Conservation (phyloP, 1,140 invertebrate species). For the Drosophila quadrilineata region DNA sequence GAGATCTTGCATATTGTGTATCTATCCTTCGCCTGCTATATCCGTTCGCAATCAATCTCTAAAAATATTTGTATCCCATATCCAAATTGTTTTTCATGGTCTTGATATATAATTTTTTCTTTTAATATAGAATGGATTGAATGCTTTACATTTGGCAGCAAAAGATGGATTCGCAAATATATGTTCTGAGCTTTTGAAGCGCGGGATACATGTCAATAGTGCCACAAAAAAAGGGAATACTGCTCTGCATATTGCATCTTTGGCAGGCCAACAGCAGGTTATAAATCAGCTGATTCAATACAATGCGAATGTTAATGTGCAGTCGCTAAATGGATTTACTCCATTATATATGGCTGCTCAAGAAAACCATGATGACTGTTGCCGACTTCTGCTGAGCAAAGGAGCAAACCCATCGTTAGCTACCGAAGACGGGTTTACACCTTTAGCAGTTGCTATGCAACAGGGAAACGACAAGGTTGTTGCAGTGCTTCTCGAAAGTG, state of each 20-base stretch:
- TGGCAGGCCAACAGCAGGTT: conserved; percentile 97
- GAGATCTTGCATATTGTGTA: too few species aligned
- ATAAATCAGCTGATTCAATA: conserved; percentile 94
- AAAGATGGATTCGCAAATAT: conserved; percentile 99
- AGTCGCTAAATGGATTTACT: conserved; percentile 98
- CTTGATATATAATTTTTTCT: background rate
- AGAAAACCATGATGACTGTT: conserved; percentile 97
- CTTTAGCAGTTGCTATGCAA: conserved; percentile 98
- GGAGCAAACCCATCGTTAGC: conserved; percentile 98
- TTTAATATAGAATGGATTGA: conserved; percentile 94
- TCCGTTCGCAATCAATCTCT: too few species aligned
- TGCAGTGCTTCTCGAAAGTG: conserved; percentile 96
- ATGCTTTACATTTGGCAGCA: conserved; percentile 97
- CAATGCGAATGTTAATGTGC: conserved; percentile 97
- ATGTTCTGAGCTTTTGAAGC: conserved; percentile 93
- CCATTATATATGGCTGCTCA: conserved; percentile 99
- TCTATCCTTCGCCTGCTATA: too few species aligned
- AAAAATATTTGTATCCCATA: too few species aligned
- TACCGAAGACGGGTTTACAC: conserved; percentile 99
- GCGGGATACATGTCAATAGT: conserved; percentile 96
- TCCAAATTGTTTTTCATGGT: background rate
- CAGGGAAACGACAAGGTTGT: conserved; percentile 99
- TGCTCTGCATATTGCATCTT: conserved; percentile 98
- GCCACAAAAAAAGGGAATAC: conserved; percentile 99
- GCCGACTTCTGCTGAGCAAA: conserved; percentile 94